Evolutionary conservation across 1,140 invertebrate species (phyloP).

Genomic region (Drosophila trapezifrons): DNA sequence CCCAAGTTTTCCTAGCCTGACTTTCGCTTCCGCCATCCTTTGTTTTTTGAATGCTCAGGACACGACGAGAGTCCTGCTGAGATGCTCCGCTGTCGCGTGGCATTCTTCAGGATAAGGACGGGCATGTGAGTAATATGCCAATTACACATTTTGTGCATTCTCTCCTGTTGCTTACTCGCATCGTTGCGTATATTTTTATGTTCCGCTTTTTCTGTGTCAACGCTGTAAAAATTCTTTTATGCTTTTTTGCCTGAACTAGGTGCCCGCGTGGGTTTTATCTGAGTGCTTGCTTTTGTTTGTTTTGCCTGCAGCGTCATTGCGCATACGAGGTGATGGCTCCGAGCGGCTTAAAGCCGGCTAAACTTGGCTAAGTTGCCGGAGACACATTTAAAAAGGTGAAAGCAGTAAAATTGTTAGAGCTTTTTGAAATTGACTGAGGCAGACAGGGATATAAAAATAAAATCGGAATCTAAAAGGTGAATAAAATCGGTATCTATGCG

Average conservation of each 20-base stretch:
- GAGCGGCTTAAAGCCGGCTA: conserved; percentile 23
- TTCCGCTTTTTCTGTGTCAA: conserved; percentile 37
- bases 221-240: conserved; percentile 54
- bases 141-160: conserved; percentile 48
- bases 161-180: conserved; percentile 54
- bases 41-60: neutral
- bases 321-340: conserved; percentile 48
- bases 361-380: conserved; percentile 18
- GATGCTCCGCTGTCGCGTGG: neutral
- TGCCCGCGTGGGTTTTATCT: conserved; percentile 8
- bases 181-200: conserved; percentile 25
- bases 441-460: conserved; percentile 3
- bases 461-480: conserved; percentile 1
- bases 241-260: conserved; percentile 1
- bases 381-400: conserved; percentile 16
- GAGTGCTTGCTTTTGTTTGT: conserved; percentile 21
- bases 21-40: conserved; percentile 24
- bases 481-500: neutral
- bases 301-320: conserved; percentile 32
- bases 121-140: conserved; percentile 58
- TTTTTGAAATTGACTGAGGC: neutral
- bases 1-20: conserved; percentile 18
- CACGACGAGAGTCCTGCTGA: conserved; percentile 7
- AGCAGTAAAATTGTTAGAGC: conserved; percentile 30
- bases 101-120: conserved; percentile 5